Evolutionary conservation across 1,140 invertebrate genomes (phyloP), one percentile per base, ranked within the genome.

Genomic region (Platorchestia sp.): DNA sequence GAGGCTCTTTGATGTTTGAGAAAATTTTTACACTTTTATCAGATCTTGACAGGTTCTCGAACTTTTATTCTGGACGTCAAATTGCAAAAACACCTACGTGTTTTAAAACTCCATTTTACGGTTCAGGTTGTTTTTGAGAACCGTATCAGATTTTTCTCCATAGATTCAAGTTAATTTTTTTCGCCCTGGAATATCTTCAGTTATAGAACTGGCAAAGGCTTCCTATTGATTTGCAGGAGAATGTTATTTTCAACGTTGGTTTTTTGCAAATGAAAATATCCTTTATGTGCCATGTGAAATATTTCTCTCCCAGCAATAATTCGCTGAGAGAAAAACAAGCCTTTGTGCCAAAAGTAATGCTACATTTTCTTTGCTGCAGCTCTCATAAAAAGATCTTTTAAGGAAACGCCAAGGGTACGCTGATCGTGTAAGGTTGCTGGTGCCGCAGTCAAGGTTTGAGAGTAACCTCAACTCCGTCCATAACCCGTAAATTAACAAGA

Each of bases 401-500:
- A 75, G 59, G 59, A 75, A 75, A 75, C 7, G 59, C 59, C 59
- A 75, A 75, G 59, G 59, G 59, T 22, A 75, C 59, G 10, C 36
- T 75, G 59, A 22, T 75, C 59, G 59, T 75, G 10, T 75, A 75
- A 75, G 59, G 59, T 75, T 75, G 59, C 59, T 75, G 3, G 59
- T 89, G 14, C 44, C 14, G 45, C 91, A 93, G 91, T 93, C 91
- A 93, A 93, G 91, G 91, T 93, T 93, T 47, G 6, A 89, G 87
- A 89, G 87, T 93, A 93, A 93, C 91, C 91, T 93, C 40, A 93
- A 45, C 91, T 93, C 45, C 43, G 91, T 45, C 91, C 91, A 93
- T 93, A 93, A 45, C 45, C 91, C 91, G 91, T 93, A 93, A 93
- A 93, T 93, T 93, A 93, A 44, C 44, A 47, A 93, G 91, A 93